phyloP scores from a whole-genome alignment of 2,888 invertebrate species.

The Erpobdella octoculata region DNA sequence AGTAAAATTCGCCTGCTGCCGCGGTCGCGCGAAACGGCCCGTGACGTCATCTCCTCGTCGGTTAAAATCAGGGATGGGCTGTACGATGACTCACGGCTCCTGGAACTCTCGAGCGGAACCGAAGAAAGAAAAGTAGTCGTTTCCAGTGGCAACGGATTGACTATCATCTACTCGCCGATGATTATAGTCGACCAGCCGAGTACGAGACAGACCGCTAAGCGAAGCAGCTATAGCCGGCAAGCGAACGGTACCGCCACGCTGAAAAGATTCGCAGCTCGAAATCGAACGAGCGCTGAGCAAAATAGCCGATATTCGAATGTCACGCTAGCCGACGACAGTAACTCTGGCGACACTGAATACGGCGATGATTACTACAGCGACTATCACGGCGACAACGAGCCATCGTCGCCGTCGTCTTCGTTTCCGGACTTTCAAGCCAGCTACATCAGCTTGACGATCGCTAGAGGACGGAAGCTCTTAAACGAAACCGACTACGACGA shows the following conservation, averaged over 20 bases:
- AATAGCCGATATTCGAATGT: not conserved
- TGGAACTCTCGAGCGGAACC: not conserved
- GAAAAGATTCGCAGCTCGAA: not conserved
- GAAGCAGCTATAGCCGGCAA: too few relatives aligned
- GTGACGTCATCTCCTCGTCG: not conserved
- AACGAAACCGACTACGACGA: not conserved
- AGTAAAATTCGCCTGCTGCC: not conserved
- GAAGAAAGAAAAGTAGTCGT: not conserved
- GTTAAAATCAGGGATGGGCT: constrained; percentile 2
- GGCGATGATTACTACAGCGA: not conserved
- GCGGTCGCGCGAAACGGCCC: not conserved
- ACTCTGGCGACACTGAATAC: not conserved
- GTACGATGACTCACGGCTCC: not conserved
- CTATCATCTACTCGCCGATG: not conserved
- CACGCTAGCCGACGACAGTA: not conserved
- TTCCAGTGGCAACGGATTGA: not conserved
- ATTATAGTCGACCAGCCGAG: not conserved
- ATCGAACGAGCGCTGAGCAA: not conserved
- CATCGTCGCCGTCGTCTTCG: not conserved
- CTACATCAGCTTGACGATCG: not conserved
- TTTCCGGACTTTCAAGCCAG: constrained; percentile 10
- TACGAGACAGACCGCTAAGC: too few relatives aligned
- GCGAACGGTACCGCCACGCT: not conserved
- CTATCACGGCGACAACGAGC: not conserved
- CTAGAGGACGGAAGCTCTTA: not conserved